Evolutionary conservation across 2,888 invertebrate species (phyloP).

Genomic region (Spodoptera exigua): DNA sequence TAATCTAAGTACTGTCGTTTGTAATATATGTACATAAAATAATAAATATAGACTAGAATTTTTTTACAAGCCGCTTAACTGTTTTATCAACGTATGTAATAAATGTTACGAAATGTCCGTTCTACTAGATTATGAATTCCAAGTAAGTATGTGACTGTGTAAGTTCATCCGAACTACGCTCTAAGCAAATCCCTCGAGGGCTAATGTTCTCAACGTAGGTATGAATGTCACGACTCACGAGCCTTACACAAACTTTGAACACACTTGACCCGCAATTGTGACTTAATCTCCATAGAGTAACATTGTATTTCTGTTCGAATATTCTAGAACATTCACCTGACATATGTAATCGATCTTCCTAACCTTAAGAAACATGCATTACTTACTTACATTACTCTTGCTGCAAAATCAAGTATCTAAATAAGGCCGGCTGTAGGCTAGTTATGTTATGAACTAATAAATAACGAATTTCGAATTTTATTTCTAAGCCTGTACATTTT

Average conservation of each 20-base stretch:
- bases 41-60: conserved; percentile 72
- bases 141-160: conserved; percentile 36
- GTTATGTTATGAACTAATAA: conserved; percentile 65
- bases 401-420: conserved; percentile 52
- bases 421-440: conserved; percentile 60
- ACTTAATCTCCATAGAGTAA: conserved; percentile 31
- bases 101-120: conserved; percentile 60
- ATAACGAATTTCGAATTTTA: conserved; percentile 74
- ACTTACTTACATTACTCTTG: conserved; percentile 50
- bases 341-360: conserved; percentile 48
- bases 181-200: conserved; percentile 36
- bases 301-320: conserved; percentile 32
- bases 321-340: conserved; percentile 31
- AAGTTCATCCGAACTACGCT: conserved; percentile 38
- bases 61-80: conserved; percentile 78
- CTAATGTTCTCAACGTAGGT: conserved; percentile 42
- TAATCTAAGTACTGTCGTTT: conserved; percentile 52
- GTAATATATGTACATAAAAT: conserved; percentile 83
- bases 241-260: conserved; percentile 37
- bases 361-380: conserved; percentile 47
- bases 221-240: conserved; percentile 25
- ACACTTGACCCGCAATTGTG: conserved; percentile 46
- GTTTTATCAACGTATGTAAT: conserved; percentile 54
- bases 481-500: conserved; percentile 74
- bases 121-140: conserved; percentile 51